phyloP scores from a whole-genome alignment of 2,113 vertebrate genomes.

The Nerophis ophidion region DNA sequence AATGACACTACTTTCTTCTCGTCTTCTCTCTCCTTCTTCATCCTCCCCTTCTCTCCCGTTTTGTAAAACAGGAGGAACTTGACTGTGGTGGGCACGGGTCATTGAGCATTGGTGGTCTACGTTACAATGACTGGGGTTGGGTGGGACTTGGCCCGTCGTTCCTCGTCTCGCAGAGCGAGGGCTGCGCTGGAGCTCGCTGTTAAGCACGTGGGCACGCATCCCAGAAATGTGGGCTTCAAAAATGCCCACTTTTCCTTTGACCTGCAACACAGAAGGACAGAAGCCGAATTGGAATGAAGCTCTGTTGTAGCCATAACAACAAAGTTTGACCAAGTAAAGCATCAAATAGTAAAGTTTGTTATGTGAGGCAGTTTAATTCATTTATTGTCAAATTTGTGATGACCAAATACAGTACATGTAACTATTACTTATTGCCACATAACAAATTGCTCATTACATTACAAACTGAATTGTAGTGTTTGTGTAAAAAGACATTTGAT shows the following conservation, averaged over 20 bases:
- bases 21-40: slow-evolving; percentile 21
- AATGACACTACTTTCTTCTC: slow-evolving; percentile 10
- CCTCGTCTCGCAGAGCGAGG: slow-evolving; percentile 68
- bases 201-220: slow-evolving; percentile 75
- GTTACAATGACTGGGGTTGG: slow-evolving; percentile 33
- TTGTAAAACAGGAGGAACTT: slow-evolving; percentile 47
- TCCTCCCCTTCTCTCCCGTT: slow-evolving; percentile 62
- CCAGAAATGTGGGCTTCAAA: slow-evolving; percentile 89
- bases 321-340: neutral
- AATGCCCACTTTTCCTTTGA: slow-evolving; percentile 82
- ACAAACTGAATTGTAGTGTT: no score
- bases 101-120: slow-evolving; percentile 42
- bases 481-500: no score
- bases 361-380: no score
- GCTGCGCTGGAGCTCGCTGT: slow-evolving; percentile 72
- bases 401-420: no score
- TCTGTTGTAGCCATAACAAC: neutral
- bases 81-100: slow-evolving; percentile 30
- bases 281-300: neutral
- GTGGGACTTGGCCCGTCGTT: slow-evolving; percentile 27
- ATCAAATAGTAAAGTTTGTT: no score
- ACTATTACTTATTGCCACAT: no score
- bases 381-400: no score
- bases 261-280: slow-evolving; percentile 40
- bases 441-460: no score